A percentile compares a stretch with the other conserved stretches of the same genome.
These are phyloP conservation scores for Celastrina argiolus DNA, from an alignment of 2,888 invertebrate species.

Conservation along the genomic window DNA sequence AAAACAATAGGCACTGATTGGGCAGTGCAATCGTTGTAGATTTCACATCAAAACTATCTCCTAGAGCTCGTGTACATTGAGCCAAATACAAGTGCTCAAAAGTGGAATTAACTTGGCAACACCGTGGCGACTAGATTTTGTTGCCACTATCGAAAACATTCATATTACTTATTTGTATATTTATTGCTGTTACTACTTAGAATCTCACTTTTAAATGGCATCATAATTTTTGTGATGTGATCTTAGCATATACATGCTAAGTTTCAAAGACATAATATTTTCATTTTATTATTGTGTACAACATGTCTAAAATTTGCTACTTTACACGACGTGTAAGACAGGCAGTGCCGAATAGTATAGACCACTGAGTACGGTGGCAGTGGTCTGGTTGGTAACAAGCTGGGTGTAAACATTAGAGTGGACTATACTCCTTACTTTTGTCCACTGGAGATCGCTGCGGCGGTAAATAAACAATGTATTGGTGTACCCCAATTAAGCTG, in stretches of 20 bases:
- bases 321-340: background rate
- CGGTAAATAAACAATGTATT: background rate
- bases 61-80: background rate
- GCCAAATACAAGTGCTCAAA: background rate
- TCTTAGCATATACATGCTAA: background rate
- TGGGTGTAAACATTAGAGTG: background rate
- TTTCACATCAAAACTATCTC: background rate
- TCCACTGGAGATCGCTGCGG: background rate
- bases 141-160: background rate
- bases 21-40: background rate
- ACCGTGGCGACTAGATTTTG: conserved; percentile 24
- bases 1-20: background rate
- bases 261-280: too few species aligned
- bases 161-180: background rate
- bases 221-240: background rate
- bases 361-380: too few species aligned
- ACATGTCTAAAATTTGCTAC: background rate
- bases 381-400: too few species aligned
- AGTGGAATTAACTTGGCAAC: background rate
- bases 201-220: background rate
- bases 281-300: background rate
- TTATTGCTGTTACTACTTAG: background rate
- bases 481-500: conserved; percentile 78
- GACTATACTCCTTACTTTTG: background rate
- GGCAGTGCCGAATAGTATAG: too few species aligned